Conservation (phyloP, 2,113 vertebrate species). For the Micromys minutus region DNA sequence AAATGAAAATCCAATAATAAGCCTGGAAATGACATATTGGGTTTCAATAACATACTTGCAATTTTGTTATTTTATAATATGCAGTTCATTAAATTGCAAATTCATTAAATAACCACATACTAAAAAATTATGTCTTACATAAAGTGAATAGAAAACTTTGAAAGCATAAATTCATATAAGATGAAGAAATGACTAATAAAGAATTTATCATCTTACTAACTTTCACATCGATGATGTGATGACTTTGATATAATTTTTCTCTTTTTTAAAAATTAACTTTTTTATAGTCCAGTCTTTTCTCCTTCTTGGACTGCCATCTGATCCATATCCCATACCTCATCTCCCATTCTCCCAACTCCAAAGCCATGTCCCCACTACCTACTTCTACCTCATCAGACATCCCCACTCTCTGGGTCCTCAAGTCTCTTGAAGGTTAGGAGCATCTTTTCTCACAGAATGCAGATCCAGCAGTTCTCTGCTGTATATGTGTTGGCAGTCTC, state of each 20-base stretch:
- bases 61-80: background rate
- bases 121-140: slow-evolving; percentile 2
- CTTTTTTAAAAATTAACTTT: no score
- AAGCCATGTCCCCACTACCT: no score
- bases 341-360: no score
- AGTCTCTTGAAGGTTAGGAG: no score
- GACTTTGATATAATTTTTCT: background rate
- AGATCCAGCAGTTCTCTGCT: no score
- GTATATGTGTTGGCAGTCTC: no score
- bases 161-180: background rate
- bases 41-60: background rate
- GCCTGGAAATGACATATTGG: background rate
- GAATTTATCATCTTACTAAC: background rate
- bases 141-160: background rate
- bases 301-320: no score
- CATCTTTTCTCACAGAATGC: no score
- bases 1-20: background rate
- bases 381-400: no score
- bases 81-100: background rate
- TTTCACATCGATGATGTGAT: slow-evolving; percentile 10
- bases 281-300: no score
- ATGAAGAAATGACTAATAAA: background rate
- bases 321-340: no score
- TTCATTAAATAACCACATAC: background rate
- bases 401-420: no score